Base-by-base conservation (phyloP, 53 echinoderm and acorn worm species). In the Temnopleurus reevesii region DNA sequence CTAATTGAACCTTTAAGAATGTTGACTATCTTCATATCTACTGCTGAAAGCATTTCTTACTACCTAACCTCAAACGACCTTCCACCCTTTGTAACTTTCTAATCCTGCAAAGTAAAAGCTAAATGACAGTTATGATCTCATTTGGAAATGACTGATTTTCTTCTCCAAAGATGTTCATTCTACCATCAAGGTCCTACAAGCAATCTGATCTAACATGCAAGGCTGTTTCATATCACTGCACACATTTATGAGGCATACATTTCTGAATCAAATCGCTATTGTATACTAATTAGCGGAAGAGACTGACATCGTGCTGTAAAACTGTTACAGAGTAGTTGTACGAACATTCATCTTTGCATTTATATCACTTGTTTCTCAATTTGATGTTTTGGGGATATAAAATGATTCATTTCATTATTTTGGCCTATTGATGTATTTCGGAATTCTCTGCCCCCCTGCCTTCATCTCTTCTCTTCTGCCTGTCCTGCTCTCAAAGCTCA, bases 131-230 rank as follows among this genome's bases (percentile, higher is more conserved):
- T n/a, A n/a, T n/a, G n/a, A n/a, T n/a, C n/a, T n/a, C n/a, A n/a
- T n/a, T n/a, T n/a, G n/a, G n/a, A n/a, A n/a, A n/a, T n/a, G n/a
- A n/a, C n/a, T n/a, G n/a, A n/a, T n/a, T n/a, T n/a, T n/a, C n/a
- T n/a, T n/a, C n/a, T n/a, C n/a, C n/a, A n/a, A n/a, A n/a, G n/a
- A n/a, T n/a, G n/a, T n/a, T n/a, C n/a, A n/a, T n/a, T n/a, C n/a
- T n/a, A n/a, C 36, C 77, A 49, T 15, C 46, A 80, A 80, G 47
- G 80, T 19, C 80, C 17, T 25, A 9, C 19, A 28, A 46, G 46
- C 80, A 46, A 80, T 51, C 80, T 31, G 35, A n/a, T 36, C 41
- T 38, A 71, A 71, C 71, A 71, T 71, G 71, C 80, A 80, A 80
- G 80, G 80, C 51, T 43, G 80, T 80, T 51, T 13, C 51, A 47